Evolutionary conservation across 2,888 invertebrate species (phyloP), one percentile per base, ranked within the genome.

Genomic region (Ischnus inquisitorius): DNA sequence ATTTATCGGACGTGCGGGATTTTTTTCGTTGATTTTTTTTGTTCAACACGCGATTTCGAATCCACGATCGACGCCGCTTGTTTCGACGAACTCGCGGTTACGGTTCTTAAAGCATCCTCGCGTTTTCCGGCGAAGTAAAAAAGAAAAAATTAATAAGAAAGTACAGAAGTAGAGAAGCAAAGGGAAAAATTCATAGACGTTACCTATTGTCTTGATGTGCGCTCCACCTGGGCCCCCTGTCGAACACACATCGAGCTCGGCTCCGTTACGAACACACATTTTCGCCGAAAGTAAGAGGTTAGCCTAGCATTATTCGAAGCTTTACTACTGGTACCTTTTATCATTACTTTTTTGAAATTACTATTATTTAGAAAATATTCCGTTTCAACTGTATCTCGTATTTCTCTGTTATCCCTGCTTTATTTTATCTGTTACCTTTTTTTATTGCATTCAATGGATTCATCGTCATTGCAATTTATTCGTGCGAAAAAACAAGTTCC

Each of bases 231-330:
- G 84, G 64, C 74, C 80, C 79, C 79, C 83, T 43, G 81, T 79
- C 84, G 84, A 79, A 69, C 78, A 82, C 81, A 48, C 84, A 81
- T 68, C 78, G 81, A 84, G 57, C 74, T 78, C 78, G 46, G 14
- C 74, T 74, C n/a, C 14, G 43, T 71, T 75, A 64, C 64, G 68
- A 79, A 81, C 78, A 71, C 78, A 78, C 74, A 78, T 41, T 79
- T 71, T 69, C 69, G 75, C 68, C 80, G 79, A 80, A 79, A 77
- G 69, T 81, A 65, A 82, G 87, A 87, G 87, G 87, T 87, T 87
- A 87, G 87, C 75, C 72, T 75, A 79, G 64, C 64, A 77, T 83
- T 80, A 78, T 69, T 25, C 22, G 57, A 57, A 25, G 22, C 22
- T 57, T 16, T 57, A 22, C 19, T 25, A 57, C 14, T 14, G 19